Evolutionary conservation across 2,797 vertebrate species (phyloP).

Genomic region (Pseudomugil gertrudae): DNA sequence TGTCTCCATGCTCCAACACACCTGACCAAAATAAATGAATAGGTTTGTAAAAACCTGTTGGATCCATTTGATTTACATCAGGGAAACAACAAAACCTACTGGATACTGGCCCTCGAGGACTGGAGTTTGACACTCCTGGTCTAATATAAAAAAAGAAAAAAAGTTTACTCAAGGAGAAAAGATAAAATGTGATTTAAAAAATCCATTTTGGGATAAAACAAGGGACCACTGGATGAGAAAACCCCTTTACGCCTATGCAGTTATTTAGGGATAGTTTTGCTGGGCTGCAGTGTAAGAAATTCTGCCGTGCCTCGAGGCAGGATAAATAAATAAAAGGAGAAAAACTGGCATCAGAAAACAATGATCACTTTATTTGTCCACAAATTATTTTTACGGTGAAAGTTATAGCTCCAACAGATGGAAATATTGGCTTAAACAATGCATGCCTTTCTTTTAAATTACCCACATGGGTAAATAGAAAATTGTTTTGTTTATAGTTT

Average conservation of each 20-base stretch:
- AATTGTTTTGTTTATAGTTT: neutral
- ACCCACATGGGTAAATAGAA: neutral
- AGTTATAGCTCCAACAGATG: neutral
- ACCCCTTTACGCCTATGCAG: constrained; percentile 7
- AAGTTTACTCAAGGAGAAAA: constrained; percentile 4
- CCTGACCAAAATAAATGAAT: too few relatives aligned
- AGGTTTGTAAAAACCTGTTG: too few relatives aligned
- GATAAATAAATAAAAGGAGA: constrained; percentile 38
- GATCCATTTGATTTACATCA: too few relatives aligned
- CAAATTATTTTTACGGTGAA: neutral
- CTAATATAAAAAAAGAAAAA: neutral
- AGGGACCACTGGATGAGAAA: neutral
- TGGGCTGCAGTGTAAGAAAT: constrained; percentile 7
- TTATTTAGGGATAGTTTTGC: constrained; percentile 21
- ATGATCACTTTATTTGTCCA: constrained; percentile 21
- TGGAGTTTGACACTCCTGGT: too few relatives aligned
- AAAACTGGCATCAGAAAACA: constrained; percentile 35
- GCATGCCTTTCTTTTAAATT: neutral
- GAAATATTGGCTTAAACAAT: neutral
- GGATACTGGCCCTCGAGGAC: too few relatives aligned
- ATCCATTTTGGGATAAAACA: constrained; percentile 14
- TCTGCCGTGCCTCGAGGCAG: constrained; percentile 6
- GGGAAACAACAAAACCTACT: too few relatives aligned
- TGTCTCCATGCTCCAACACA: too few relatives aligned
- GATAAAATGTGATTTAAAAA: constrained; percentile 12